These are phyloP conservation scores for Karalla daura DNA, from an alignment of 2,797 vertebrate genomes.

Conservation along the genomic window DNA sequence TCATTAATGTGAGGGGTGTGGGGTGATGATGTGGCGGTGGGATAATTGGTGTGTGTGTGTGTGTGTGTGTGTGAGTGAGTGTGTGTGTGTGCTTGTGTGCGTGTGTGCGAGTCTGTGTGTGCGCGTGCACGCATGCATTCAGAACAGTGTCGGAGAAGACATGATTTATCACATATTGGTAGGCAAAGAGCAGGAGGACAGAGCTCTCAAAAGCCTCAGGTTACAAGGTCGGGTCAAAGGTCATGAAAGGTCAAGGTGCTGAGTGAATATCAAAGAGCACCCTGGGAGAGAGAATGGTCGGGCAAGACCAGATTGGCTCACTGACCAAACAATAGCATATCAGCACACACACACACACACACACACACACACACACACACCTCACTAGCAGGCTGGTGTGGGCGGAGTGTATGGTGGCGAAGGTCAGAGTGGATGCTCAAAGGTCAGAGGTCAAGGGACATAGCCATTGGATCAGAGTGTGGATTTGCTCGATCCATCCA, in stretches of 20 bases:
- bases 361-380: slow-evolving; percentile 36
- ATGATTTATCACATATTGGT: slow-evolving; percentile 89
- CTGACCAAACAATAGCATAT: slow-evolving; percentile 51
- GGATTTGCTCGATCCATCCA: slow-evolving; percentile 18
- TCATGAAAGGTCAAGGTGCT: slow-evolving; percentile 71
- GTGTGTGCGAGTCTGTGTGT: neutral
- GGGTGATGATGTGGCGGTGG: slow-evolving; percentile 64
- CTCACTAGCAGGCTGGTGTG: slow-evolving; percentile 39
- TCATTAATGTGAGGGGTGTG: slow-evolving; percentile 70
- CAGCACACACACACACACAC: slow-evolving; percentile 42
- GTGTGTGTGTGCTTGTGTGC: slow-evolving; percentile 29
- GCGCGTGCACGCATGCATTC: slow-evolving; percentile 1
- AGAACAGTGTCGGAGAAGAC: slow-evolving; percentile 59
- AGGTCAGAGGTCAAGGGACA: slow-evolving; percentile 64
- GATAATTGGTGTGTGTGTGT: slow-evolving; percentile 47
- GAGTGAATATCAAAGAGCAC: slow-evolving; percentile 85
- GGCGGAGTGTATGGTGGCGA: slow-evolving; percentile 47
- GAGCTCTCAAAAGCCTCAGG: slow-evolving; percentile 67
- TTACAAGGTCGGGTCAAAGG: slow-evolving; percentile 75
- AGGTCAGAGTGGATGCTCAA: slow-evolving; percentile 44
- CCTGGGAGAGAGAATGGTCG: slow-evolving; percentile 75
- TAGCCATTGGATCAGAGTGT: slow-evolving; percentile 41
- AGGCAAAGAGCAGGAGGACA: slow-evolving; percentile 51
- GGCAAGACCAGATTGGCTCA: slow-evolving; percentile 68
- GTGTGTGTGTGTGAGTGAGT: too few species aligned